Evolutionary conservation across 2,113 vertebrate genomes (phyloP).

Genomic region (Tympanuchus pallidicinctus): DNA sequence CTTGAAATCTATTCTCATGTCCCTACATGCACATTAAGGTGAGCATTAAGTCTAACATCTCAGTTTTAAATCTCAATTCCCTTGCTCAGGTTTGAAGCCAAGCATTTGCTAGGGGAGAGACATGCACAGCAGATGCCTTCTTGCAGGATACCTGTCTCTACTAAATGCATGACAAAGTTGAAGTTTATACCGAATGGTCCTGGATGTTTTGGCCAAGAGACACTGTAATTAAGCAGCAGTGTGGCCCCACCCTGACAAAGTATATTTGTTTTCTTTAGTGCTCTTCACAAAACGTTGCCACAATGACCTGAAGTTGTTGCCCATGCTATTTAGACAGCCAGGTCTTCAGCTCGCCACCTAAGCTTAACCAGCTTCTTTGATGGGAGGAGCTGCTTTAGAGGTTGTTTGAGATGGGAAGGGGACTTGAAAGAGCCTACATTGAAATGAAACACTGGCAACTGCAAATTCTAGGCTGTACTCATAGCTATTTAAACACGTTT

Average conservation of each 20-base stretch:
- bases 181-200: not conserved
- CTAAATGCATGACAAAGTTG: not conserved
- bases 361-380: not conserved
- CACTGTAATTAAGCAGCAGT: not conserved
- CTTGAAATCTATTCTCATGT: conserved; percentile 10
- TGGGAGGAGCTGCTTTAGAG: not conserved
- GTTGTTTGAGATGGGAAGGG: not conserved
- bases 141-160: not conserved
- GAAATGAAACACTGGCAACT: not conserved
- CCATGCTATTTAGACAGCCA: not conserved
- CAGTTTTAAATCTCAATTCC: conserved; percentile 42
- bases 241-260: not conserved
- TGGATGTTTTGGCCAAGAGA: not conserved
- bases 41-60: conserved; percentile 7
- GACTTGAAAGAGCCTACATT: not conserved
- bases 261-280: not conserved
- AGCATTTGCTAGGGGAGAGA: not conserved
- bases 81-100: conserved; percentile 12
- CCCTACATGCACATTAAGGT: not conserved
- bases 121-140: not conserved
- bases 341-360: not conserved
- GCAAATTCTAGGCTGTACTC: not conserved
- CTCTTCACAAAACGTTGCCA: not conserved
- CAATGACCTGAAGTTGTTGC: not conserved
- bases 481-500: not conserved